Percentiles rank a stretch among this genome's conserved stretches.
Conservation (phyloP, 2,113 vertebrate species). For the Todiramphus saurophagus region DNA sequence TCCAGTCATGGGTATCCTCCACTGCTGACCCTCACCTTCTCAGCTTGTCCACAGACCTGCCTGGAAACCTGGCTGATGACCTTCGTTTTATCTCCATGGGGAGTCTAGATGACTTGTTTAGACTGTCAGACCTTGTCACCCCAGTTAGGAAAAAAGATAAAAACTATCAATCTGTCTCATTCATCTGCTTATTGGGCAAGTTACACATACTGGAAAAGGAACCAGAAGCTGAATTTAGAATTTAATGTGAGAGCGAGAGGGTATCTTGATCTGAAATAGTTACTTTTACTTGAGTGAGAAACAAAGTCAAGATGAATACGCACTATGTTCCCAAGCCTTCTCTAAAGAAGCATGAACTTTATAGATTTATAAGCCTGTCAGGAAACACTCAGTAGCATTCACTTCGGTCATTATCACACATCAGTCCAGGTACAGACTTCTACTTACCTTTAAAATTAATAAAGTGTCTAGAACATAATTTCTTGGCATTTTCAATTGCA, state of each 20-base stretch:
- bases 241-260: background rate
- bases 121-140: background rate
- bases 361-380: background rate
- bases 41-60: fast-evolving
- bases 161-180: background rate
- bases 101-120: background rate
- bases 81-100: background rate
- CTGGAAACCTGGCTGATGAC: background rate
- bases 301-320: background rate
- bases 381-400: background rate
- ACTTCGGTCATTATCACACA: background rate
- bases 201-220: background rate
- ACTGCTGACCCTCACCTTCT: background rate
- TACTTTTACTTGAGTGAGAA: background rate
- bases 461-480: background rate
- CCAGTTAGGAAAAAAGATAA: background rate
- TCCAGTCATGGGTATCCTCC: background rate
- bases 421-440: background rate
- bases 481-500: background rate
- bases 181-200: background rate
- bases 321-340: background rate
- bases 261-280: background rate
- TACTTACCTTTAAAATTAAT: conserved; percentile 7
- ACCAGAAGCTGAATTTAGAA: background rate
- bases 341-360: background rate